Evolutionary conservation across 2,113 vertebrate genomes (phyloP), one percentile per base, ranked within the genome.

Genomic region (Cavia aperea): DNA sequence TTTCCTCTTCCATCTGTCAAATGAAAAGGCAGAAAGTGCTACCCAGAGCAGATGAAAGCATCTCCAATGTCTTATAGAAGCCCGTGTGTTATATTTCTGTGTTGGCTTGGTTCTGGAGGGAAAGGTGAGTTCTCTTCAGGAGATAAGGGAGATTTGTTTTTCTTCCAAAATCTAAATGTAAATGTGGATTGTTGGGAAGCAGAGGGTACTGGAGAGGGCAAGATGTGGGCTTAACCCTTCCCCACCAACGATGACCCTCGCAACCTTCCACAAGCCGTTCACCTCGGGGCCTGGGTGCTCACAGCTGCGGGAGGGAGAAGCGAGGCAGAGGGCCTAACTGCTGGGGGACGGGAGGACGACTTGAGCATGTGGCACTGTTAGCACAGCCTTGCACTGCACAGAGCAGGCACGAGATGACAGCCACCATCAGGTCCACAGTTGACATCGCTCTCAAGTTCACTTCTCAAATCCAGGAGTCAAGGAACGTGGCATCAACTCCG

Each of bases 351-450:
- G 4, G 56, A 72, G 29, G 75, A 1, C 10, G 36, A 29, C 11
- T 11, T 1, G 68, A n/a, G 5, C 14, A 2, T 0, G 4, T 1
- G 1, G 14, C 1, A 12, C 3, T 4, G 19, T n/a, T 5, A 10
- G 1, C 0, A 16, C 36, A n/a, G 7, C 70, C 19, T 33, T 5
- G 33, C 18, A 9, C 3, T 5, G 0, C 7, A 4, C 1, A 4
- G 4, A 18, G 9, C 7, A 16, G 0, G 43, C 4, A 2, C 29
- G 4, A 12, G 43, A 6, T 1, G 46, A 62, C 26, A 43, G 72
- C 31, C 1, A 6, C 9, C 60, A 36, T 15, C 16, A 26, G 39
- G 66, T 11, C 65, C 54, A 77, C 73, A 0, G 0, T 29, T 5
- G 4, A 36, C 8, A 84, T 0, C 7, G 13, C 29, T 51, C n/a